These are phyloP conservation scores for Steinernema feltiae DNA, from an alignment of 1,140 invertebrate genomes.

Conservation along the genomic window DNA sequence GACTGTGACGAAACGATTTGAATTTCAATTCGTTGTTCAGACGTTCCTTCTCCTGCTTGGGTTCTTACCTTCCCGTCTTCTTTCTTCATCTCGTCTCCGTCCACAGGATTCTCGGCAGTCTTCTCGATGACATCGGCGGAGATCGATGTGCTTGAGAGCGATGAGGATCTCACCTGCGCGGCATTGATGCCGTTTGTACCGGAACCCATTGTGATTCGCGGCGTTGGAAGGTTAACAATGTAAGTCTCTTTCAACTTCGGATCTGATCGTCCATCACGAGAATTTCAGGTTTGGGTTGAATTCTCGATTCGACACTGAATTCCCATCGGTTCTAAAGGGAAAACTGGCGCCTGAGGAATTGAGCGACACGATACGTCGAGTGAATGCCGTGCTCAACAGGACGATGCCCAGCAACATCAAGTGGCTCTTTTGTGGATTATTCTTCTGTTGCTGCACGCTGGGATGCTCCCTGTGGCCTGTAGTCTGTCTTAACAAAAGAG, in stretches of 20 bases:
- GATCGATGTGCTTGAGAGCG: slow-evolving; percentile 53
- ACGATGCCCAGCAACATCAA: slow-evolving; percentile 40
- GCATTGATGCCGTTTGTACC: slow-evolving; percentile 20
- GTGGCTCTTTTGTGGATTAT: slow-evolving; percentile 53
- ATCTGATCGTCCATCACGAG: background rate
- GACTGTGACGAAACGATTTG: background rate
- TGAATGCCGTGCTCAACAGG: slow-evolving; percentile 51
- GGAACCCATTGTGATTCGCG: slow-evolving; percentile 52
- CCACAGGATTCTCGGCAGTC: background rate
- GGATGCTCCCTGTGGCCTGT: slow-evolving; percentile 57
- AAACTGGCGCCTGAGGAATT: slow-evolving; percentile 56
- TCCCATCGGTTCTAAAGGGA: slow-evolving; percentile 50
- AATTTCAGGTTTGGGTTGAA: slow-evolving; percentile 54
- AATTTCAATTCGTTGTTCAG: background rate
- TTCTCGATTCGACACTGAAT: slow-evolving; percentile 56
- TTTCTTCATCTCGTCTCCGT: background rate
- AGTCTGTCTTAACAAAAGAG: slow-evolving; percentile 50
- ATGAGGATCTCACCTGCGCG: slow-evolving; percentile 41
- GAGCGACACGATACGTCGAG: slow-evolving; percentile 45
- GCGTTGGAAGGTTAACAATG: slow-evolving; percentile 50
- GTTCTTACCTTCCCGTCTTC: background rate
- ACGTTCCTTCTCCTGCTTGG: background rate
- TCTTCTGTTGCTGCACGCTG: slow-evolving; percentile 56
- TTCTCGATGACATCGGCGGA: slow-evolving; percentile 43
- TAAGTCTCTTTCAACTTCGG: slow-evolving; percentile 32